Evolutionary conservation across 2,888 invertebrate species (phyloP), one percentile per base, ranked within the genome.

Genomic region (Tenodera sinensis): DNA sequence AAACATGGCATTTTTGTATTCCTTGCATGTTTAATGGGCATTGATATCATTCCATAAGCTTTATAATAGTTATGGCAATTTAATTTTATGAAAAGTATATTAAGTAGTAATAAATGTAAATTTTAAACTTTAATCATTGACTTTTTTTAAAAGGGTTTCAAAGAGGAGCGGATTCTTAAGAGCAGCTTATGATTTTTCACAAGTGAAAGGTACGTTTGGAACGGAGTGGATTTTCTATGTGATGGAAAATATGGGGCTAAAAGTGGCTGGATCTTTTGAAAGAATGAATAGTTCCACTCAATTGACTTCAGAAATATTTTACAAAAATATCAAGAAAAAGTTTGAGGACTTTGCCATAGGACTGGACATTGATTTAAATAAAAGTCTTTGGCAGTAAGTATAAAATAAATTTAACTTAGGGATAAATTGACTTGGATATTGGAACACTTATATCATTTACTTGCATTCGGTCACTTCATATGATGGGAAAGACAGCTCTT

Each of bases 361-460:
- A 0, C 94, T 95, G 9, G 94, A 95, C 89, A 92, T 96, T 6
- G 94, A 94, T 91, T 93, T 96, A 9, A 95, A 96, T 91, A 93
- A 93, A 9, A 92, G 93, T 87, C 91, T 93, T 28, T 96, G 96
- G 96, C 91, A 91, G 92, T 92, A 91, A 90, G 91, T 90, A 88
- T 85, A 30, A n/a, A n/a, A n/a, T n/a, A n/a, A n/a, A n/a, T n/a
- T n/a, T n/a, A n/a, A n/a, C n/a, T n/a, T n/a, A n/a, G n/a, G n/a
- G n/a, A n/a, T n/a, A n/a, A n/a, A n/a, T n/a, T n/a, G n/a, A n/a
- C n/a, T n/a, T n/a, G n/a, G n/a, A n/a, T n/a, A n/a, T n/a, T n/a
- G n/a, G n/a, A n/a, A n/a, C n/a, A n/a, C n/a, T n/a, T n/a, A n/a
- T n/a, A n/a, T n/a, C n/a, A n/a, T n/a, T n/a, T n/a, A n/a, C n/a